A percentile compares a stretch with the other conserved stretches of the same genome.
phyloP scores from a whole-genome alignment of 1,140 invertebrate species.

The Trichoplusia ni region DNA sequence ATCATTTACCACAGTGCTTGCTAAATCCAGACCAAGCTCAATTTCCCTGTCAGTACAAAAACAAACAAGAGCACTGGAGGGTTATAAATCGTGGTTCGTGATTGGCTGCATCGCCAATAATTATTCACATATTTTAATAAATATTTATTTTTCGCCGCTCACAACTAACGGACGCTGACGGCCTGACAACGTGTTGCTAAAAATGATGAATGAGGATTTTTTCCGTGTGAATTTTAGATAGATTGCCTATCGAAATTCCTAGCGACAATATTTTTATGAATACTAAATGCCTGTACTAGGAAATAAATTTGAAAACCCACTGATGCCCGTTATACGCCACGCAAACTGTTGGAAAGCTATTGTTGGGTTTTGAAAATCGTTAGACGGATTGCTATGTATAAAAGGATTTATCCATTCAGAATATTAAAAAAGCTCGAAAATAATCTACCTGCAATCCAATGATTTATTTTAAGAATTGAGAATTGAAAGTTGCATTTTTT shows the following conservation, averaged over 20 bases:
- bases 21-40: slow-evolving; percentile 26
- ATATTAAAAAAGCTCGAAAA: too few relatives aligned
- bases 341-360: neutral
- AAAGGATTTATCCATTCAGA: too few relatives aligned
- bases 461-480: too few relatives aligned
- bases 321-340: neutral
- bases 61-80: slow-evolving; percentile 24
- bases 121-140: slow-evolving; percentile 45
- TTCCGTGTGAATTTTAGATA: slow-evolving; percentile 22
- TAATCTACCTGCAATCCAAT: too few relatives aligned
- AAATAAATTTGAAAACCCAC: neutral
- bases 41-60: slow-evolving; percentile 28
- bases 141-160: slow-evolving; percentile 40
- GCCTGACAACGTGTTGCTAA: slow-evolving; percentile 29
- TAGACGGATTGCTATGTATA: neutral
- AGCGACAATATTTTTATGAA: slow-evolving; percentile 21
- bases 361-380: neutral
- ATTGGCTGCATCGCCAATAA: slow-evolving; percentile 33
- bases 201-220: slow-evolving; percentile 30
- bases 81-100: slow-evolving; percentile 24
- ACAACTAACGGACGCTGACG: slow-evolving; percentile 20
- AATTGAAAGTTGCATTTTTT: too few relatives aligned
- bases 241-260: slow-evolving; percentile 19
- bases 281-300: neutral
- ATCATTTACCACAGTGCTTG: slow-evolving; percentile 20